Evolutionary conservation across 2,113 vertebrate species (phyloP).

Genomic region (Panthera uncia): DNA sequence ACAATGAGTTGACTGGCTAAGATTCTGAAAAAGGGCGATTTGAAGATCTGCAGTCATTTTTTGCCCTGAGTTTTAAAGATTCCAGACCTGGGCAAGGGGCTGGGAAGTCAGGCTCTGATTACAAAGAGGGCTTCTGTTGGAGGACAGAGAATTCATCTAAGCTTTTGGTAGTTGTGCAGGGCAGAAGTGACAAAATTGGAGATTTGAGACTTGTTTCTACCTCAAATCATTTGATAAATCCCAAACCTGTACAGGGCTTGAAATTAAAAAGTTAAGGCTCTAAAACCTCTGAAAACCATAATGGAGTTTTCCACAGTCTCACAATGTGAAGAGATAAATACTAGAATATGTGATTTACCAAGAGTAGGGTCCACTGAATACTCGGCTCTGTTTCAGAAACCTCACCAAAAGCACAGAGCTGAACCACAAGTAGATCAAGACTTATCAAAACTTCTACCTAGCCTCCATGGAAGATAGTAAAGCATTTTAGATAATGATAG

Average conservation of each 20-base stretch:
- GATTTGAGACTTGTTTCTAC: not conserved
- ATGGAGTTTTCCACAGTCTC: not conserved
- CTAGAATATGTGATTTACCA: not conserved
- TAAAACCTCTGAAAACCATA: not conserved
- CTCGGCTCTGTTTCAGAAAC: not conserved
- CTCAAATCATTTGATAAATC: slow-evolving; percentile 5
- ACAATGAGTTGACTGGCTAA: not conserved
- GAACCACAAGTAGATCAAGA: not conserved
- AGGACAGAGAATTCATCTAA: not conserved
- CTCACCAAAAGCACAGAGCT: not conserved
- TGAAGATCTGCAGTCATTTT: not conserved
- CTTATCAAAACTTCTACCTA: not conserved
- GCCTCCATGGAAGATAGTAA: not conserved
- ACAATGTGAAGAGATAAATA: not conserved
- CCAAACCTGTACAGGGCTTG: not conserved
- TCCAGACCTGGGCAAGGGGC: not conserved
- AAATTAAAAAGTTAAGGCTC: slow-evolving; percentile 25
- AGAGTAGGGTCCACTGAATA: not conserved
- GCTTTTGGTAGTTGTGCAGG: not conserved
- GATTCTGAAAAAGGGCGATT: not conserved
- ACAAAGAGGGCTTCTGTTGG: not conserved
- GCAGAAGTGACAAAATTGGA: not conserved
- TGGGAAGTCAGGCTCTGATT: not conserved
- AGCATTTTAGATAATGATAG: not conserved
- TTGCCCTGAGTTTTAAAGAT: not conserved